These are phyloP conservation scores for Acromyrmex echinatior DNA, from an alignment of 1,140 invertebrate genomes.

Conservation along the genomic window DNA sequence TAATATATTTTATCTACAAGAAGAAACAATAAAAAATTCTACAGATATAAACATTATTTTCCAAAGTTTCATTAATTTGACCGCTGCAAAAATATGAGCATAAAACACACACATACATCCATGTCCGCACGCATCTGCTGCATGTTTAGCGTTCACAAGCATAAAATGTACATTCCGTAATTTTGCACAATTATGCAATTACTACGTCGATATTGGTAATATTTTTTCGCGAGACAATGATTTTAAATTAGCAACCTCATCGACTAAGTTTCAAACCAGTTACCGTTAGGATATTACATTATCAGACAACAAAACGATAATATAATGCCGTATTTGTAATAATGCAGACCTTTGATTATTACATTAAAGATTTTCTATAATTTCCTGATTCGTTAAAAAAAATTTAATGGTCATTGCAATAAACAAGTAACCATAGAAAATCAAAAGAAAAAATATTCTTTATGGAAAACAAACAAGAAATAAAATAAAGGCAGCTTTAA, in stretches of 20 bases:
- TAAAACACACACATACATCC: not conserved
- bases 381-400: not conserved
- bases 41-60: slow-evolving; percentile 28
- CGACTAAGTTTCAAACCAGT: not conserved
- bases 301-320: not conserved
- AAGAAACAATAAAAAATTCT: slow-evolving; percentile 33
- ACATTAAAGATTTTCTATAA: not conserved
- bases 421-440: not conserved
- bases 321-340: not conserved
- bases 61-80: slow-evolving; percentile 5
- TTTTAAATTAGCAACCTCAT: slow-evolving; percentile 19
- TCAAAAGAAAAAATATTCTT: not conserved
- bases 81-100: slow-evolving; percentile 33
- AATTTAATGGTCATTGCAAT: not conserved
- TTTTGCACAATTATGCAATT: not conserved
- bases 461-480: not conserved
- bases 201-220: not conserved
- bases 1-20: not conserved
- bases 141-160: not conserved
- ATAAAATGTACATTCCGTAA: not conserved
- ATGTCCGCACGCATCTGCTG: not conserved
- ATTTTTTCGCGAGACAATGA: not conserved
- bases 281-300: not conserved
- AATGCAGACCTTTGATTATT: not conserved
- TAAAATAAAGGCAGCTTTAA: not conserved